phyloP scores from a whole-genome alignment of 1,140 invertebrate species.

The Drosophila sproati region DNA sequence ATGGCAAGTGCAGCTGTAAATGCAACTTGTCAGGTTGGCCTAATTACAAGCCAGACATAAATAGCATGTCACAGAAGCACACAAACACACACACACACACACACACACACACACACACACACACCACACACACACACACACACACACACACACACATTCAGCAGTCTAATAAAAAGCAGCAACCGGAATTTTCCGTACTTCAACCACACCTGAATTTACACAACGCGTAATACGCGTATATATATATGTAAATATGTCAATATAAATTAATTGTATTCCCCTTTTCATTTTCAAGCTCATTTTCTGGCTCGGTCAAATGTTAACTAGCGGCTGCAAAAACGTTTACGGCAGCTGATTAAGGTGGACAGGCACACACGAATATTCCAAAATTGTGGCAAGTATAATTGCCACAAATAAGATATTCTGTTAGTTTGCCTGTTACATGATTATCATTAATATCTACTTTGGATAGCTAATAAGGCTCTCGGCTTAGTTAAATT shows the following conservation, averaged over 20 bases:
- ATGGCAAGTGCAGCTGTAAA: conserved; percentile 8
- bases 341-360: conserved; percentile 54
- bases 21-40: conserved; percentile 20
- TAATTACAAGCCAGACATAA: conserved; percentile 22
- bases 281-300: background rate
- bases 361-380: conserved; percentile 2
- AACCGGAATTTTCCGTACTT: background rate
- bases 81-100: background rate
- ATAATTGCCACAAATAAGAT: background rate
- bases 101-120: background rate
- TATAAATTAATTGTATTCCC: background rate
- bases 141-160: conserved; percentile 2
- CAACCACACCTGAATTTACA: background rate
- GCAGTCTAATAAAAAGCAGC: conserved; percentile 5
- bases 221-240: background rate
- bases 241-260: background rate
- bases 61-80: conserved; percentile 5
- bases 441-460: background rate
- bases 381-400: background rate
- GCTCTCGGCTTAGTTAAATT: background rate
- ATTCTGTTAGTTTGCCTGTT: background rate
- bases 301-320: conserved; percentile 19
- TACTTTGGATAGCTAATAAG: background rate
- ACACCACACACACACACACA: background rate
- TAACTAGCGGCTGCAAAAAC: conserved; percentile 49